Evolutionary conservation across 1,140 invertebrate species (phyloP).

Genomic region (Heliconius hermathena): DNA sequence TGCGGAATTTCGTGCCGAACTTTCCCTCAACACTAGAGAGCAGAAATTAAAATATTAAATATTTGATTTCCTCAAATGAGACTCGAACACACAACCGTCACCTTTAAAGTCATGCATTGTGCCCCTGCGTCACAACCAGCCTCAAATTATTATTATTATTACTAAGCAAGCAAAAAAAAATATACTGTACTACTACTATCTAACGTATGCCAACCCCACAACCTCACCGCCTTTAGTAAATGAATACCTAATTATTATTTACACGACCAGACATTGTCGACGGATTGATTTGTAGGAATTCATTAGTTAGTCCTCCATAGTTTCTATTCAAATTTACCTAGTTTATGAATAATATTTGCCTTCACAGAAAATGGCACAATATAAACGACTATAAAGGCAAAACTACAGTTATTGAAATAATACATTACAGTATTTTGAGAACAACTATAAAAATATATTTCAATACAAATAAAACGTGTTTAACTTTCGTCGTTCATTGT

Average conservation of each 20-base stretch:
- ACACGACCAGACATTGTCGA: conserved; percentile 25
- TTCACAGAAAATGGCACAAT: conserved; percentile 12
- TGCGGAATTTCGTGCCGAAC: too few relatives aligned
- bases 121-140: too few relatives aligned
- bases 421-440: neutral
- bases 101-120: too few relatives aligned
- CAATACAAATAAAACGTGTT: conserved; percentile 19
- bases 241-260: conserved; percentile 33
- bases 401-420: neutral
- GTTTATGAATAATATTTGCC: conserved; percentile 30
- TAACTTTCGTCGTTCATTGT: conserved; percentile 26
- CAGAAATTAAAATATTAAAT: too few relatives aligned
- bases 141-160: too few relatives aligned
- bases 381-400: neutral
- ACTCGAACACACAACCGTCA: too few relatives aligned
- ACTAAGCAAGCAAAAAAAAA: neutral
- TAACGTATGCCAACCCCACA: neutral
- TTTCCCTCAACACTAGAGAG: too few relatives aligned
- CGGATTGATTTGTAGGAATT: conserved; percentile 35
- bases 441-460: conserved; percentile 6
- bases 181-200: neutral
- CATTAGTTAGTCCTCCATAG: conserved; percentile 29
- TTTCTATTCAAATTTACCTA: conserved; percentile 33
- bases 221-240: neutral
- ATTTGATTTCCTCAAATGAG: too few relatives aligned